Conservation (phyloP, 2,113 vertebrate genomes). For the Meleagris gallopavo region DNA sequence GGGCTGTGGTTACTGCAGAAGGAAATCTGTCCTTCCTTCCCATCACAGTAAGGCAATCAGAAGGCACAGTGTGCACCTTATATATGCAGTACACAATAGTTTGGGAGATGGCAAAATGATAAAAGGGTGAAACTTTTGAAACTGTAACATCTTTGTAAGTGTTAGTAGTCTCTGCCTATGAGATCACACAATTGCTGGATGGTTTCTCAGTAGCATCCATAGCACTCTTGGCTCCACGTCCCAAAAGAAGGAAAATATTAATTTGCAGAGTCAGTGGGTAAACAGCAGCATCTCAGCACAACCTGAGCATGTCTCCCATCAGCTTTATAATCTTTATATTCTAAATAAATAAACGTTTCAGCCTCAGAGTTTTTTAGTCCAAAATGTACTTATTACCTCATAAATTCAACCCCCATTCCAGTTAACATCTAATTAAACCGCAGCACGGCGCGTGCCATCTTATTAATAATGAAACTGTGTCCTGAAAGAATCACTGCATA, state of each 20-base stretch:
- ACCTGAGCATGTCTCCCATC: slow-evolving; percentile 26
- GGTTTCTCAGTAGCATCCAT: not conserved
- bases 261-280: not conserved
- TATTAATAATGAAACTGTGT: slow-evolving; percentile 60
- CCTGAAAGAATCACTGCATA: slow-evolving; percentile 50
- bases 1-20: not conserved
- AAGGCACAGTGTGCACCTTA: not conserved
- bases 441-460: slow-evolving; percentile 27
- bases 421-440: slow-evolving; percentile 70
- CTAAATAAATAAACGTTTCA: slow-evolving; percentile 61
- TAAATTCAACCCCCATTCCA: slow-evolving; percentile 57
- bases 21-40: not conserved
- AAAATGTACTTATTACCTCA: slow-evolving; percentile 68
- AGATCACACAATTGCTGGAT: not conserved
- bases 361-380: slow-evolving; percentile 60
- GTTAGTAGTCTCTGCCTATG: not conserved
- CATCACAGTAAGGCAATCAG: not conserved
- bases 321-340: slow-evolving; percentile 21
- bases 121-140: not conserved
- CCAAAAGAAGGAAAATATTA: not conserved
- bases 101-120: slow-evolving; percentile 16
- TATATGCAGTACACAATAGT: not conserved
- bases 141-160: not conserved
- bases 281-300: not conserved
- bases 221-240: not conserved